These are phyloP conservation scores for Acyrthosiphon pisum DNA, from an alignment of 1,140 invertebrate genomes.

Conservation along the genomic window DNA sequence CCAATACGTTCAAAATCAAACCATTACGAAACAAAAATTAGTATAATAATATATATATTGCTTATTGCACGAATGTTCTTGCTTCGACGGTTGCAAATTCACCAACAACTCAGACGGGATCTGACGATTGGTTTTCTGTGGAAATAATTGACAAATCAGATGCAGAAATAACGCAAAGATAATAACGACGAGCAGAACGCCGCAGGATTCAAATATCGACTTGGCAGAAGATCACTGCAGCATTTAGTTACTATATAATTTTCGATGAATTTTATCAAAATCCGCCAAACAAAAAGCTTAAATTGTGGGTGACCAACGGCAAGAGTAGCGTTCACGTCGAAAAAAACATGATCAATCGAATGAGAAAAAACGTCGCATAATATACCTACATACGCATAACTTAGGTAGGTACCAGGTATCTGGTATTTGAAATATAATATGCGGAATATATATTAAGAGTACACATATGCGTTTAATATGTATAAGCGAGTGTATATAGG, in stretches of 20 bases:
- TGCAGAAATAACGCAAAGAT: too few relatives aligned
- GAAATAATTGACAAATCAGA: not conserved
- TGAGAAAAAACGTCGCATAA: too few relatives aligned
- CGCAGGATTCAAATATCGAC: not conserved
- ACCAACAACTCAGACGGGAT: not conserved
- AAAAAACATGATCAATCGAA: not conserved
- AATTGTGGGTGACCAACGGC: not conserved
- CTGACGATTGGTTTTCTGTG: not conserved
- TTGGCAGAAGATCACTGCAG: not conserved
- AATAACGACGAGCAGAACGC: too few relatives aligned
- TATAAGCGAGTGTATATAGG: not conserved
- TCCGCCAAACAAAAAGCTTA: not conserved
- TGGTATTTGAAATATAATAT: not conserved
- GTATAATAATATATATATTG: not conserved
- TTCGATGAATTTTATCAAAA: not conserved
- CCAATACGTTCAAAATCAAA: not conserved
- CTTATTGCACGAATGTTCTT: not conserved
- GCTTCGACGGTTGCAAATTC: not conserved
- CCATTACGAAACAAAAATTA: not conserved
- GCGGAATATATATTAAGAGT: not conserved
- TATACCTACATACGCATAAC: not conserved
- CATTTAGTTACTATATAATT: not conserved
- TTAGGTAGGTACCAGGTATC: too few relatives aligned
- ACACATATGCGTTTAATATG: too few relatives aligned
- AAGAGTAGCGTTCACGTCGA: not conserved